Conservation (phyloP, 2,797 vertebrate species). For the Ispidina picta region DNA sequence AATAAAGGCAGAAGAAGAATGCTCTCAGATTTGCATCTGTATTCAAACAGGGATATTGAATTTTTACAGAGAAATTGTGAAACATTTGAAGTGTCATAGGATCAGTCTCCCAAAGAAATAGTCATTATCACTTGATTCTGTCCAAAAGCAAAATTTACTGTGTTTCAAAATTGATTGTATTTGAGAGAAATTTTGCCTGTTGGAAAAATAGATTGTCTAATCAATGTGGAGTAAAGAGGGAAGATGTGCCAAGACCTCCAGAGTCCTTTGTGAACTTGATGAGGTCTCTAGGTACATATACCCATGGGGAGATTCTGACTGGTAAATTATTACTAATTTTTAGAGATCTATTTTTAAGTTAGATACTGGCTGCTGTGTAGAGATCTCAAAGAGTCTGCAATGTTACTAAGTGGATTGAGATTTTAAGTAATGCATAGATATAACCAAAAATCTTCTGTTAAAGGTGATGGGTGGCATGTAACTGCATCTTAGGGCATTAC, state of each 20-base stretch:
- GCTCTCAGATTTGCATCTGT: not conserved
- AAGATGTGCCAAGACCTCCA: not conserved
- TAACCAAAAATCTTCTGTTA: not conserved
- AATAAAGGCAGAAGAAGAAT: not conserved
- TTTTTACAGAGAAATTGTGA: not conserved
- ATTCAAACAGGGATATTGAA: not conserved
- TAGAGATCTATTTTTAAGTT: not conserved
- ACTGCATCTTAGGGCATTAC: not conserved
- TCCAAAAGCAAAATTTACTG: not conserved
- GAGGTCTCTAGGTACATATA: not conserved
- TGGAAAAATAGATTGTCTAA: conserved; percentile 26
- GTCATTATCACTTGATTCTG: not conserved
- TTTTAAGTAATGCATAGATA: not conserved
- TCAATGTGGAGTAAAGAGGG: not conserved
- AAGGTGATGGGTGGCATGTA: not conserved
- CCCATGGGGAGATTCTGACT: not conserved
- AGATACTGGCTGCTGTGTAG: not conserved
- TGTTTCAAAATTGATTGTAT: not conserved
- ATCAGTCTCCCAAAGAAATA: not conserved
- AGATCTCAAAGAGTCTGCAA: not conserved
- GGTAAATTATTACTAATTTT: not conserved
- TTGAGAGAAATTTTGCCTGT: not conserved
- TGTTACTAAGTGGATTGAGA: not conserved
- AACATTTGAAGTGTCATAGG: not conserved
- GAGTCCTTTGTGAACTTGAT: not conserved